phyloP scores from a whole-genome alignment of 2,888 invertebrate species.

The Artemia sp. region DNA sequence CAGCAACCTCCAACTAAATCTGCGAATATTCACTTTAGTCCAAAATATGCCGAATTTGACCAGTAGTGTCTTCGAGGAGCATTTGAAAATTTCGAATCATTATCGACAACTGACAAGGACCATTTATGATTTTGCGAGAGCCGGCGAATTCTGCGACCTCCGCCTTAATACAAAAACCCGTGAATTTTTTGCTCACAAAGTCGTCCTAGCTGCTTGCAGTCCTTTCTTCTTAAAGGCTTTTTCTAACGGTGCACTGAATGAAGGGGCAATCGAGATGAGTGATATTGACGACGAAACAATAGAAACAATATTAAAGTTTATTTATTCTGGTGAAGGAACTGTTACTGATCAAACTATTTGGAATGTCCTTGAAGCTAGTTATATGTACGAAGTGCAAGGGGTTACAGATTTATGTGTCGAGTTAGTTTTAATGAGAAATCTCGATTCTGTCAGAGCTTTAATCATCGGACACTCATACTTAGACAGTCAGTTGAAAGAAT shows the following conservation, averaged over 20 bases:
- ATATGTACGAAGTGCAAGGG: constrained; percentile 5
- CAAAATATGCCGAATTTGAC: too few relatives aligned
- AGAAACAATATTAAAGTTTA: background rate
- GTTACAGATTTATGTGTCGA: background rate
- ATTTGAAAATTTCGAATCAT: background rate
- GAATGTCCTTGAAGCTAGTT: constrained; percentile 7
- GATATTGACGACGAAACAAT: background rate
- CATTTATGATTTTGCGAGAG: constrained; percentile 4
- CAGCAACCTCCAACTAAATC: too few relatives aligned
- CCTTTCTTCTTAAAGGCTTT: background rate
- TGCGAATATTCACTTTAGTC: too few relatives aligned
- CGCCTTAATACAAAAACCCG: constrained; percentile 12
- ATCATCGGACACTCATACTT: background rate
- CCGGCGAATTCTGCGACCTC: background rate
- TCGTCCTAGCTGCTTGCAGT: background rate
- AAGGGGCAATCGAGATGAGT: constrained; percentile 1
- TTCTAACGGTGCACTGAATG: background rate
- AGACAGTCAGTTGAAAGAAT: constrained; percentile 1
- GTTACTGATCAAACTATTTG: constrained; percentile 5
- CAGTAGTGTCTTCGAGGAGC: constrained; percentile 5
- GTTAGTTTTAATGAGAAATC: background rate
- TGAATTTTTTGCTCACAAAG: constrained; percentile 1
- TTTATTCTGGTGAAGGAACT: background rate
- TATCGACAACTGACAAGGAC: background rate
- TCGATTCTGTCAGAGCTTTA: background rate